These are phyloP conservation scores for Lacerta agilis DNA, from an alignment of 2,797 vertebrate genomes.

Conservation along the genomic window DNA sequence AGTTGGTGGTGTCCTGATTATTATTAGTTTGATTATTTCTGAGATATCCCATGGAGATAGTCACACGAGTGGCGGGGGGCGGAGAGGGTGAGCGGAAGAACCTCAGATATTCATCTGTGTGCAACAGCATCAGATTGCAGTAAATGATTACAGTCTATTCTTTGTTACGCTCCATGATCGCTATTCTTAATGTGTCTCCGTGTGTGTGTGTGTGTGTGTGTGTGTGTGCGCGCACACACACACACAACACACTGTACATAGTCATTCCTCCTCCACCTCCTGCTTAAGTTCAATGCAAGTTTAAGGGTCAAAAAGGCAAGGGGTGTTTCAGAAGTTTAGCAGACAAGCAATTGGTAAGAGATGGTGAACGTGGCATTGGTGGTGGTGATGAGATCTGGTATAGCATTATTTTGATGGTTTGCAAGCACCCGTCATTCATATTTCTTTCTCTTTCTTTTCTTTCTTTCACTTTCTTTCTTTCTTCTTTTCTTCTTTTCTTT, in stretches of 20 bases:
- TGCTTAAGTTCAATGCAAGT: conserved; percentile 85
- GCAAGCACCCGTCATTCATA: conserved; percentile 73
- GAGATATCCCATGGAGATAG: neutral
- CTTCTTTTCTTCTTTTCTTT: conserved; percentile 69
- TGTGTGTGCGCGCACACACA: too few species aligned
- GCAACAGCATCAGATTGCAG: conserved; percentile 46
- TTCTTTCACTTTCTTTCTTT: conserved; percentile 73
- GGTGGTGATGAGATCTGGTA: conserved; percentile 74
- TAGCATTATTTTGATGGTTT: conserved; percentile 77
- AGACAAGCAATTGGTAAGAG: conserved; percentile 77
- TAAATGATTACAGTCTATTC: conserved; percentile 51
- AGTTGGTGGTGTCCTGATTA: neutral
- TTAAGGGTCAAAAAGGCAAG: conserved; percentile 87
- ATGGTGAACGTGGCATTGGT: conserved; percentile 25
- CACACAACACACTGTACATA: neutral
- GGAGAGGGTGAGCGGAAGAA: too few species aligned
- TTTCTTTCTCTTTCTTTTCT: conserved; percentile 56
- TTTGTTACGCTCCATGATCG: conserved; percentile 16
- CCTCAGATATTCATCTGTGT: conserved; percentile 30
- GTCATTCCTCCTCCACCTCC: conserved; percentile 60
- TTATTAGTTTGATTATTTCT: neutral
- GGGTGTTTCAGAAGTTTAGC: conserved; percentile 85
- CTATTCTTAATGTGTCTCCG: neutral
- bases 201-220: neutral
- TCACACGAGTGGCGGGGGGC: too few species aligned